Evolutionary conservation across 2,888 invertebrate genomes (phyloP), one percentile per base, ranked within the genome.

Genomic region (Bugula neritina): DNA sequence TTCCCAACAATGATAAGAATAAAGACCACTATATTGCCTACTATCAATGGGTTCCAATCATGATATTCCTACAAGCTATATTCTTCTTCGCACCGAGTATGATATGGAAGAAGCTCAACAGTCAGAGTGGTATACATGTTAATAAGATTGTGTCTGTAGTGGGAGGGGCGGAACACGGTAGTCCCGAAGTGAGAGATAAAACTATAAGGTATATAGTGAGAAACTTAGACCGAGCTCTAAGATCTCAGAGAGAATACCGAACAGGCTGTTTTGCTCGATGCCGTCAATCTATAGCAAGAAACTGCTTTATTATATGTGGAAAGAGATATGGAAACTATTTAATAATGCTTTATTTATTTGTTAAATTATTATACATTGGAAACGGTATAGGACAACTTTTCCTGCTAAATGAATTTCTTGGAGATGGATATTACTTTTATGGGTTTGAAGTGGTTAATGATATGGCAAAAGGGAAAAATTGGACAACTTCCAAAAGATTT

Each of bases 81-180:
- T 78, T 86, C 74, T 86, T 85, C 78, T 86, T 86, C 76, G 78
- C 85, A 73, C 86, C 86, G 1, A 85, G 85, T 76, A 79, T 86
- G 35, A 80, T 85, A 74, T 86, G 86, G 86, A 76, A 86, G 69
- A 76, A 85, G 25, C 80, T 86, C 76, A 85, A 84, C 74, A 83
- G 84, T 72, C 84, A 85, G 74, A 85, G 84, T 23, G 86, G 86
- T 72, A 86, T 86, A 74, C 86, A 86, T 77, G 83, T 86, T 34
- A 81, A 83, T 74, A 76, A 83, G 72, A 80, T 83, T 69, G 83
- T 83, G 29, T 79, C 80, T 54, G 78, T 82, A 2, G 81, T 81
- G 69, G 80, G 80, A 72, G 81, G 83, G 74, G 83, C 83, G 0
- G 79, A 82, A 78, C 86, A 86, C 76, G 82, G 85, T 69, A 84